A percentile compares a stretch with the other conserved stretches of the same genome.
These are phyloP conservation scores for Limnephilus rhombicus DNA, from an alignment of 2,888 invertebrate species.

Conservation along the genomic window DNA sequence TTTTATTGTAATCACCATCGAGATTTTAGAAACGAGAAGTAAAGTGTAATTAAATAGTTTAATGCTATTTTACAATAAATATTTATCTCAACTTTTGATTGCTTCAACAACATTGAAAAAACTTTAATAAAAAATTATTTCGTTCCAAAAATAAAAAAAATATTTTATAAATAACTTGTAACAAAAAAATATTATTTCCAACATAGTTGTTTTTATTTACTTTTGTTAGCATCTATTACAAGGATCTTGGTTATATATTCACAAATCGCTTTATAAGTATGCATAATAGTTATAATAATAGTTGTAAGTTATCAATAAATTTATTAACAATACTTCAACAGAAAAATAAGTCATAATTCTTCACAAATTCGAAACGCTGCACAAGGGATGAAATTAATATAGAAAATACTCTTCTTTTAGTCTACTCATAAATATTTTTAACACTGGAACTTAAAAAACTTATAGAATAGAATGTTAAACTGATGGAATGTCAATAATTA, in stretches of 20 bases:
- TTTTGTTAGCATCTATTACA: neutral
- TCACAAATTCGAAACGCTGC: neutral
- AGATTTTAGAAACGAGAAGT: neutral
- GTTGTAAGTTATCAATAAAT: neutral
- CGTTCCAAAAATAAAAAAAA: neutral
- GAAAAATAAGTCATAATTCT: conserved; percentile 2
- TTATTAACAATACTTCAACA: neutral
- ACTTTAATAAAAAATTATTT: conserved; percentile 4
- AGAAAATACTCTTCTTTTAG: neutral
- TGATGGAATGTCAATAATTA: neutral
- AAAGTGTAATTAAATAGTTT: neutral
- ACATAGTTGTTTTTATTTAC: neutral
- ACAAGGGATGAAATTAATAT: neutral
- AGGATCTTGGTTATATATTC: neutral
- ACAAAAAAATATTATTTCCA: neutral
- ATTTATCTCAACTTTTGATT: conserved; percentile 26
- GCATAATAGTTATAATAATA: neutral
- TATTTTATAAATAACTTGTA: neutral
- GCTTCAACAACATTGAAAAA: conserved; percentile 12
- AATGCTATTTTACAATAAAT: conserved; percentile 29
- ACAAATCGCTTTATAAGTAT: neutral
- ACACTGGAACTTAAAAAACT: neutral
- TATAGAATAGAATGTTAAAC: neutral
- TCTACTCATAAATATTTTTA: neutral
- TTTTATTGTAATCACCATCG: conserved; percentile 2